Percentiles rank a stretch among this genome's conserved stretches.
phyloP scores from a whole-genome alignment of 2,113 vertebrate species.

The Podilymbus podiceps region DNA sequence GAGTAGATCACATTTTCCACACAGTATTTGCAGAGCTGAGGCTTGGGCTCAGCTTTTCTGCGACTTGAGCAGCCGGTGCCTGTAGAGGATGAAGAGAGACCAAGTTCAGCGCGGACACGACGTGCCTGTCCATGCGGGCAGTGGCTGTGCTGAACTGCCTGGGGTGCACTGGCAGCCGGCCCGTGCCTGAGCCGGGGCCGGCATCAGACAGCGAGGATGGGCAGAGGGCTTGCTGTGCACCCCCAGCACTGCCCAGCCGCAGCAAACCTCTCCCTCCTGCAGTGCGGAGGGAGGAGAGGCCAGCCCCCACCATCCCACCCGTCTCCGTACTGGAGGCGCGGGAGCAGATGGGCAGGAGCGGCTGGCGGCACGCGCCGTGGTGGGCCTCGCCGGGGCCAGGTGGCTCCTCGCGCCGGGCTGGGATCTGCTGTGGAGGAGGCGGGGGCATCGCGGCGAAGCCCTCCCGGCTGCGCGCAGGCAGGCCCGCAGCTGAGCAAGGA shows the following conservation, averaged over 20 bases:
- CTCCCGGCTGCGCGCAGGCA: not conserved
- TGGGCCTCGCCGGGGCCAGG: not conserved
- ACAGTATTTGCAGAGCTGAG: not conserved
- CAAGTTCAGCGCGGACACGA: not conserved
- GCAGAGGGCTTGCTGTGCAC: fast-evolving
- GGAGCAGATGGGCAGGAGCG: not conserved
- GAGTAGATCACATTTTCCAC: not conserved
- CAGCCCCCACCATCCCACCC: fast-evolving
- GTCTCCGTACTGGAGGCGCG: too few relatives aligned
- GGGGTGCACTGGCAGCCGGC: not conserved
- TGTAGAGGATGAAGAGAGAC: not conserved
- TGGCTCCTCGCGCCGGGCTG: not conserved
- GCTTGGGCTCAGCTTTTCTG: not conserved
- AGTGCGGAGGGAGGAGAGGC: fast-evolving
- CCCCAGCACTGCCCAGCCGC: not conserved
- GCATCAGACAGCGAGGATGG: not conserved
- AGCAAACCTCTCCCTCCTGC: not conserved
- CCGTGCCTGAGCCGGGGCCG: not conserved
- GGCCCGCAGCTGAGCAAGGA: not conserved
- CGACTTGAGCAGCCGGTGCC: not conserved
- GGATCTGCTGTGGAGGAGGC: fast-evolving
- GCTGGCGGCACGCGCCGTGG: fast-evolving
- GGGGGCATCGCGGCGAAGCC: fast-evolving
- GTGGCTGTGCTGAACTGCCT: not conserved
- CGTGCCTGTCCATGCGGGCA: fast-evolving